phyloP scores from a whole-genome alignment of 2,888 invertebrate genomes.

The Rotaria magnacalcarata region DNA sequence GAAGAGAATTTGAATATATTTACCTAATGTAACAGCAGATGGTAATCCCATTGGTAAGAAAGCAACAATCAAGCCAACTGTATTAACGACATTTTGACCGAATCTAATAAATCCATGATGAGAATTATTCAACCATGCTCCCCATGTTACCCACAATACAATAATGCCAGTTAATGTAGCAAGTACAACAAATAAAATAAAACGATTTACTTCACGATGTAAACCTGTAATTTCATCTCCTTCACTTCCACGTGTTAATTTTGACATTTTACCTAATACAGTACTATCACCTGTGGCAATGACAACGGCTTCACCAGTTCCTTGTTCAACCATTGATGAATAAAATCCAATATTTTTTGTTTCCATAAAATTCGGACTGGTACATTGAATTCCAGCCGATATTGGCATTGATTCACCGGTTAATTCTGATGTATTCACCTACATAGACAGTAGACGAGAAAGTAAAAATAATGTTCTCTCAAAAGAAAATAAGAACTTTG shows the following conservation, averaged over 20 bases:
- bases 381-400: background rate
- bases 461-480: background rate
- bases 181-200: constrained; percentile 32
- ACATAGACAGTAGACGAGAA: background rate
- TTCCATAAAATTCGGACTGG: constrained; percentile 36
- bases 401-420: constrained; percentile 35
- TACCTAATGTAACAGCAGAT: constrained; percentile 38
- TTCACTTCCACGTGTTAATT: background rate
- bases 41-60: constrained; percentile 41
- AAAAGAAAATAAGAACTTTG: too few species aligned
- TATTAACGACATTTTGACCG: constrained; percentile 31
- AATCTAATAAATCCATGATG: constrained; percentile 12
- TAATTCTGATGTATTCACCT: constrained; percentile 32
- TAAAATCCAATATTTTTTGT: constrained; percentile 40
- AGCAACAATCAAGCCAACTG: constrained; percentile 39
- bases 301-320: constrained; percentile 37
- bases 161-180: background rate
- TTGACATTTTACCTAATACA: constrained; percentile 40
- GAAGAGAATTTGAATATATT: background rate
- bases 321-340: constrained; percentile 37
- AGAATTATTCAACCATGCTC: constrained; percentile 35
- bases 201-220: constrained; percentile 42
- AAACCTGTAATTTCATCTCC: constrained; percentile 36
- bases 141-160: constrained; percentile 32
- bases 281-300: constrained; percentile 41